phyloP scores from a whole-genome alignment of 2,888 invertebrate species.

The Napeogenes inachia region DNA sequence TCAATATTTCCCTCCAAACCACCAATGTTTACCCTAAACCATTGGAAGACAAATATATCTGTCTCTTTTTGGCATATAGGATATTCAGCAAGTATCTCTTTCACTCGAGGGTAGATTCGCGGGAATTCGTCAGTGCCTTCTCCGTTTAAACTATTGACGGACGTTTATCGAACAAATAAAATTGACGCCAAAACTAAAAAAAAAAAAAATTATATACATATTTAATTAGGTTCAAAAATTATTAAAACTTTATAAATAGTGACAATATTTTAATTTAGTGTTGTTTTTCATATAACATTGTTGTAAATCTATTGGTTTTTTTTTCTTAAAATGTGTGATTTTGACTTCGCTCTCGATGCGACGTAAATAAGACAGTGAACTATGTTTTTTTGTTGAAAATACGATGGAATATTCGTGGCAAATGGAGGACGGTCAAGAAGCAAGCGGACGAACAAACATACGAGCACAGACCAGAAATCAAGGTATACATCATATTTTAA shows the following conservation, averaged over 20 bases:
- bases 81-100: conserved; percentile 43
- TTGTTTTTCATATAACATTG: conserved; percentile 27
- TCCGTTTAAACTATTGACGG: conserved; percentile 63
- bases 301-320: conserved; percentile 12
- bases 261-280: conserved; percentile 7
- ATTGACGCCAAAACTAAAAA: no score
- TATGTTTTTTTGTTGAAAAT: conserved; percentile 37
- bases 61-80: conserved; percentile 43
- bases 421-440: conserved; percentile 62
- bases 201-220: no score
- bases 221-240: conserved; percentile 2
- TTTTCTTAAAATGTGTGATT: conserved; percentile 38
- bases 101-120: conserved; percentile 55
- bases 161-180: conserved; percentile 41
- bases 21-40: conserved; percentile 56
- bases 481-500: conserved; percentile 41
- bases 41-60: conserved; percentile 49
- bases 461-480: conserved; percentile 52
- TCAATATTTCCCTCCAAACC: conserved; percentile 45
- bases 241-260: not conserved
- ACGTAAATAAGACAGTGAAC: conserved; percentile 36
- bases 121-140: conserved; percentile 62
- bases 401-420: conserved; percentile 74
- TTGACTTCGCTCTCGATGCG: conserved; percentile 41
- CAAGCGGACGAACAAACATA: conserved; percentile 42